phyloP scores from a whole-genome alignment of 2,113 vertebrate species.

The Lota lota region DNA sequence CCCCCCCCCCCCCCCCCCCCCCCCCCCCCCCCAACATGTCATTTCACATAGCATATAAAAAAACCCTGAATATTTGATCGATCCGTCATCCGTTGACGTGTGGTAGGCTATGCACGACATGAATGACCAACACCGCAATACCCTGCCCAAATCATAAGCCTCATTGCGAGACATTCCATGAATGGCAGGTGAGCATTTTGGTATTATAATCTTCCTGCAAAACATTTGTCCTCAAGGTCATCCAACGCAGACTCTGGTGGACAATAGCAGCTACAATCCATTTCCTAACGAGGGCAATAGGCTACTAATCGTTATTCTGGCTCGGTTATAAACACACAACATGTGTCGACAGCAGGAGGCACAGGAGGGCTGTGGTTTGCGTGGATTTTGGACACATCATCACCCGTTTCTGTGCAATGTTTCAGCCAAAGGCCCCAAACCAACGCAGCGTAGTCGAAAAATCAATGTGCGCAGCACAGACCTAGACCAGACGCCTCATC shows the following conservation, averaged over 20 bases:
- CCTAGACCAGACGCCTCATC: slow-evolving; percentile 25
- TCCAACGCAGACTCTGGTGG: slow-evolving; percentile 35
- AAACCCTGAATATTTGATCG: too few species aligned
- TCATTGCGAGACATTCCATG: background rate
- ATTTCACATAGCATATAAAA: background rate
- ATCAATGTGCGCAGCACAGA: too few species aligned
- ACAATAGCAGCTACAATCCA: slow-evolving; percentile 18
- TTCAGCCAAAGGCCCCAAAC: slow-evolving; percentile 53
- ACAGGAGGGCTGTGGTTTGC: slow-evolving; percentile 33
- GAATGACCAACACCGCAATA: slow-evolving; percentile 17
- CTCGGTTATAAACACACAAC: too few species aligned
- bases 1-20: too few species aligned
- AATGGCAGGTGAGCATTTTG: slow-evolving; percentile 20
- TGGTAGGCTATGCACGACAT: too few species aligned
- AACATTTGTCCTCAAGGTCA: slow-evolving; percentile 75
- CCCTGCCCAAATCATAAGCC: slow-evolving; percentile 12
- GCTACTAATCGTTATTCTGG: too few species aligned
- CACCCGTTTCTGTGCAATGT: slow-evolving; percentile 20
- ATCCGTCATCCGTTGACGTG: background rate
- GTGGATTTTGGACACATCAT: slow-evolving; percentile 33
- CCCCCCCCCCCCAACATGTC: background rate
- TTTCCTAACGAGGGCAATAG: slow-evolving; percentile 2
- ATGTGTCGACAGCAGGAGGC: slow-evolving; percentile 2
- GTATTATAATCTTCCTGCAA: slow-evolving; percentile 41
- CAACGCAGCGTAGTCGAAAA: slow-evolving; percentile 53